A percentile compares a stretch with the other conserved stretches of the same genome.
phyloP scores from a whole-genome alignment of 2,113 vertebrate genomes.

The Psophia crepitans region DNA sequence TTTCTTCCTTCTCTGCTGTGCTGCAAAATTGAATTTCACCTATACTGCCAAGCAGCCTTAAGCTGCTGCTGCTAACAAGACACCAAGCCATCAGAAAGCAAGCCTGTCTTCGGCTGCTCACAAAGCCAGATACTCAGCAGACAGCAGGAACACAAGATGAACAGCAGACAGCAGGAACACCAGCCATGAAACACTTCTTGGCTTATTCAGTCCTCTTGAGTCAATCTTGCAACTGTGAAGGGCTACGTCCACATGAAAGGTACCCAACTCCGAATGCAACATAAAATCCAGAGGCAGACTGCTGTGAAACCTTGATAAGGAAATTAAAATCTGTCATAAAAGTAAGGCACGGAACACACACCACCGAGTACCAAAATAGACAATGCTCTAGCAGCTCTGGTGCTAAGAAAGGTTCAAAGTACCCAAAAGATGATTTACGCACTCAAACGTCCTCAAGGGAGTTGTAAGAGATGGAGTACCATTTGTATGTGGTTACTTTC shows the following conservation, averaged over 20 bases:
- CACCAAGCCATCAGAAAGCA: neutral
- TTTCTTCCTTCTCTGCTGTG: neutral
- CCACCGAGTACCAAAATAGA: neutral
- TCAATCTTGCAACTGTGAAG: neutral
- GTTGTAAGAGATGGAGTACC: neutral
- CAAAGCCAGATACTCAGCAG: neutral
- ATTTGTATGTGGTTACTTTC: neutral
- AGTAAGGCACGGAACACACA: neutral
- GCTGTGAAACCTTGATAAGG: neutral
- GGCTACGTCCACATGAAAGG: neutral
- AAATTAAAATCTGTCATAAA: neutral
- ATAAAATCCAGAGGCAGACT: neutral
- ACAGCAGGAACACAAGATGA: neutral
- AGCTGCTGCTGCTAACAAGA: neutral
- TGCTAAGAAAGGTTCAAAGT: neutral
- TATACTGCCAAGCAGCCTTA: neutral
- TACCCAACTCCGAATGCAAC: neutral
- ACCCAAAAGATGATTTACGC: neutral
- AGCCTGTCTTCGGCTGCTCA: neutral
- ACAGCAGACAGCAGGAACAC: neutral
- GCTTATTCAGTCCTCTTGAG: neutral
- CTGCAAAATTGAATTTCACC: neutral
- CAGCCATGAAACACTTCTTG: neutral
- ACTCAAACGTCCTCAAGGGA: neutral
- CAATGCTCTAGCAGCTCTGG: neutral